Evolutionary conservation across 2,888 invertebrate species (phyloP).

Genomic region (Sisyra terminalis): DNA sequence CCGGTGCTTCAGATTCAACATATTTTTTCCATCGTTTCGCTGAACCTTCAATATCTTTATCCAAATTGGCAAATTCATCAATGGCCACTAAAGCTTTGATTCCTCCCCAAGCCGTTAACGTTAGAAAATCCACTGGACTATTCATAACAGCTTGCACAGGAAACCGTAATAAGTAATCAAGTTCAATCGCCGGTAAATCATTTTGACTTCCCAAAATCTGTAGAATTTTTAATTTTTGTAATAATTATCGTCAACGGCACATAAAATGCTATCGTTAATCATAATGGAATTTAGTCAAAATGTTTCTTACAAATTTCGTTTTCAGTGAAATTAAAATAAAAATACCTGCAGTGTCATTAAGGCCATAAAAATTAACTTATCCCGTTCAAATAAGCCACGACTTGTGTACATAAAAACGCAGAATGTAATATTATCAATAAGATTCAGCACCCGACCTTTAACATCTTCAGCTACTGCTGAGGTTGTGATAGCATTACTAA

Average conservation of each 20-base stretch:
- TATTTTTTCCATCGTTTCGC: constrained; percentile 87
- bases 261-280: too few species aligned
- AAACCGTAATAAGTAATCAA: constrained; percentile 78
- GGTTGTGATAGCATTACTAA: constrained; percentile 62
- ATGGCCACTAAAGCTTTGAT: constrained; percentile 59
- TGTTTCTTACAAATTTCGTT: too few species aligned
- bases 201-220: constrained; percentile 43
- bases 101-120: constrained; percentile 65
- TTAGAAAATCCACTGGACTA: constrained; percentile 72
- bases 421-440: constrained; percentile 79
- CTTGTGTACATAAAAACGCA: constrained; percentile 77
- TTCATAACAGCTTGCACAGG: constrained; percentile 57
- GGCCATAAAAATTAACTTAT: constrained; percentile 79
- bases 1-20: constrained; percentile 81
- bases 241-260: too few species aligned
- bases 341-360: constrained; percentile 71
- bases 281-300: too few species aligned
- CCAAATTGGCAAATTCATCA: constrained; percentile 68
- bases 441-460: constrained; percentile 49
- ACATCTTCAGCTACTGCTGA: constrained; percentile 55
- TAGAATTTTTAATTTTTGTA: neutral
- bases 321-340: neutral
- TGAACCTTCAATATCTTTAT: constrained; percentile 83
- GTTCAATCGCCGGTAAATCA: constrained; percentile 55
- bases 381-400: constrained; percentile 78